A percentile compares a stretch with the other conserved stretches of the same genome.
These are phyloP conservation scores for Siphamia tubifer DNA, from an alignment of 2,113 vertebrate genomes.

Conservation along the genomic window DNA sequence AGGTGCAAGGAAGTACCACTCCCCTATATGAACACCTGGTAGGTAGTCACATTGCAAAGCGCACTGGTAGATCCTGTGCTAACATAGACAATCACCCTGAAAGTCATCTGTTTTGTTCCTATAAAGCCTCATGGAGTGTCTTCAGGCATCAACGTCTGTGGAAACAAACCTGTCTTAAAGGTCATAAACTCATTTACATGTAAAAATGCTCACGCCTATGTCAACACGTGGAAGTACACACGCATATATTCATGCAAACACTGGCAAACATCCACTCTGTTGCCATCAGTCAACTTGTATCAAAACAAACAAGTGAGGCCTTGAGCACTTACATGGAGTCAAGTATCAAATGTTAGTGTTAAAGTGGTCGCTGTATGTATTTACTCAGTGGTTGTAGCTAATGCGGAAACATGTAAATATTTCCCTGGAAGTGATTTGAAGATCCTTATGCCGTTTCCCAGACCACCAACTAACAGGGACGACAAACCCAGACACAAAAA, in stretches of 20 bases:
- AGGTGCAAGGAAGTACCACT: slow-evolving; percentile 36
- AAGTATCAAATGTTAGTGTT: slow-evolving; percentile 11
- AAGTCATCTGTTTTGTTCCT: not conserved
- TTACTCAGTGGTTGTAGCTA: slow-evolving; percentile 16
- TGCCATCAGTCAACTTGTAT: not conserved
- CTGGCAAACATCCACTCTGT: not conserved
- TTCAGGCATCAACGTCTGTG: not conserved
- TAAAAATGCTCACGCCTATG: not conserved
- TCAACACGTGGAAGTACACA: not conserved
- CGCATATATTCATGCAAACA: not conserved
- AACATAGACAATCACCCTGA: not conserved
- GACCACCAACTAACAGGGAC: slow-evolving; percentile 23
- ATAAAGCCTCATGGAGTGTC: not conserved
- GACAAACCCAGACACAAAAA: not conserved
- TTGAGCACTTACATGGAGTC: not conserved
- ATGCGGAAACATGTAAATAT: slow-evolving; percentile 41
- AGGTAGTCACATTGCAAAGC: slow-evolving; percentile 1
- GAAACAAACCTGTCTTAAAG: not conserved
- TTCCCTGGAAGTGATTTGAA: slow-evolving; percentile 7
- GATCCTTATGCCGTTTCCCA: slow-evolving; percentile 2
- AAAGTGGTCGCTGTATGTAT: slow-evolving; percentile 24
- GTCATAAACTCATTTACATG: not conserved
- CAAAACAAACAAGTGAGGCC: slow-evolving; percentile 27
- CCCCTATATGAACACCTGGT: slow-evolving; percentile 35
- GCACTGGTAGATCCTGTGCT: not conserved